Conservation (phyloP, 2,113 vertebrate genomes). For the Pygoscelis adeliae region DNA sequence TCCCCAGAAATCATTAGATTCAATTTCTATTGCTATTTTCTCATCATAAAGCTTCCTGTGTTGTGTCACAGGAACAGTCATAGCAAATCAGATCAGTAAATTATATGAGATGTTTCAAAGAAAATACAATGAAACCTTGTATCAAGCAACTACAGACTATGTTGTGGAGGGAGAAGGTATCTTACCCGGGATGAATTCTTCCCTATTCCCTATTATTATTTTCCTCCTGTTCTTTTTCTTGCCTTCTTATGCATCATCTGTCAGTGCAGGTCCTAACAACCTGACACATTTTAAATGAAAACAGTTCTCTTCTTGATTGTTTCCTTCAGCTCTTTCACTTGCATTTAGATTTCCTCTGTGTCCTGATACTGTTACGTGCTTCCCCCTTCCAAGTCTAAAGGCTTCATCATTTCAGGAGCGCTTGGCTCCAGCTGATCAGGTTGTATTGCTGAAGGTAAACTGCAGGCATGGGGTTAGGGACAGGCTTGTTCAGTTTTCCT, state of each 20-base stretch:
- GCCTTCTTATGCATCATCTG: not conserved
- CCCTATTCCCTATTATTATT: not conserved
- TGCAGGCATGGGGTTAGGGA: not conserved
- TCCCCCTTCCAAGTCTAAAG: not conserved
- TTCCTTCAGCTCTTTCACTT: conserved; percentile 2
- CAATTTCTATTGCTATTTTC: not conserved
- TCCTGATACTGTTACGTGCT: not conserved
- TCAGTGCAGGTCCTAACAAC: not conserved
- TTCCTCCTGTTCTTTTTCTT: not conserved
- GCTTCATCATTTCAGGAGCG: not conserved
- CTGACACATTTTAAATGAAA: not conserved
- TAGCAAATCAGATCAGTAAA: conserved; percentile 4
- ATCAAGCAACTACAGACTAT: not conserved
- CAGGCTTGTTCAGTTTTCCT: not conserved
- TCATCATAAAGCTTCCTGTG: not conserved
- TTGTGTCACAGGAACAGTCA: not conserved
- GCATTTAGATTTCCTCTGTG: not conserved
- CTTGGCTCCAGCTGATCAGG: not conserved
- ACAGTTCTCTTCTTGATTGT: not conserved
- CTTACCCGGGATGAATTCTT: not conserved
- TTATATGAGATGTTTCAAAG: not conserved
- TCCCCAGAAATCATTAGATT: not conserved
- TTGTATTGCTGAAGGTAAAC: not conserved
- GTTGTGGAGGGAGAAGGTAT: not conserved
- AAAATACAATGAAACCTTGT: not conserved